phyloP scores from a whole-genome alignment of 2,113 vertebrate genomes.

The Rousettus leschenaultii region DNA sequence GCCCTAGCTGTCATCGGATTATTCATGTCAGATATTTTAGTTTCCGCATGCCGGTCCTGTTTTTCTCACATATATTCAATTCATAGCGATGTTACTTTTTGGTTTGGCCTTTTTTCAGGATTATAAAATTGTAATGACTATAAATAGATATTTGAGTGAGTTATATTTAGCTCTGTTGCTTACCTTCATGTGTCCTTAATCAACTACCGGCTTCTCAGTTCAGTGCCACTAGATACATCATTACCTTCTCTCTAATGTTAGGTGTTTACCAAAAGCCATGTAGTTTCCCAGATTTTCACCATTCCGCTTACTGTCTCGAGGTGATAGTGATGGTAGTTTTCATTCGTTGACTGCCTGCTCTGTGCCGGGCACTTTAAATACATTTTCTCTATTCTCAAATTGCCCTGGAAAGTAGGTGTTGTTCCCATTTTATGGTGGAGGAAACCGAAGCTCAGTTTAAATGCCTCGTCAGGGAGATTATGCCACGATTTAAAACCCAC shows the following conservation, averaged over 20 bases:
- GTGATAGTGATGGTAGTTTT: not conserved
- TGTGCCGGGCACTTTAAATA: not conserved
- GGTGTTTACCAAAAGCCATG: not conserved
- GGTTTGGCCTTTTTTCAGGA: not conserved
- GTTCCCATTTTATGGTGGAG: not conserved
- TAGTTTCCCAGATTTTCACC: not conserved
- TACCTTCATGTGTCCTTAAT: not conserved
- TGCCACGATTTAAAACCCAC: not conserved
- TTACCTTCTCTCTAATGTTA: not conserved
- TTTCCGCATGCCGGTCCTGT: not conserved
- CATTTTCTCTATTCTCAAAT: not conserved
- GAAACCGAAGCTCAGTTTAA: not conserved
- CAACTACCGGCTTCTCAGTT: not conserved
- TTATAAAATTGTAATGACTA: not conserved
- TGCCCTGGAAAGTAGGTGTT: not conserved
- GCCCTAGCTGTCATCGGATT: not conserved
- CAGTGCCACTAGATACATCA: not conserved
- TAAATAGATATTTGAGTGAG: not conserved
- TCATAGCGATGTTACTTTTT: not conserved
- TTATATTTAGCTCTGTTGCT: not conserved
- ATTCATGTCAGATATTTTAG: not conserved
- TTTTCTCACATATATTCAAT: not conserved
- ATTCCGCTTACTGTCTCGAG: not conserved
- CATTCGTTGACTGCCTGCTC: not conserved
- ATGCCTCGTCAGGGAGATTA: not conserved